Evolutionary conservation across 2,113 vertebrate species (phyloP).

Genomic region (Tetrax tetrax): DNA sequence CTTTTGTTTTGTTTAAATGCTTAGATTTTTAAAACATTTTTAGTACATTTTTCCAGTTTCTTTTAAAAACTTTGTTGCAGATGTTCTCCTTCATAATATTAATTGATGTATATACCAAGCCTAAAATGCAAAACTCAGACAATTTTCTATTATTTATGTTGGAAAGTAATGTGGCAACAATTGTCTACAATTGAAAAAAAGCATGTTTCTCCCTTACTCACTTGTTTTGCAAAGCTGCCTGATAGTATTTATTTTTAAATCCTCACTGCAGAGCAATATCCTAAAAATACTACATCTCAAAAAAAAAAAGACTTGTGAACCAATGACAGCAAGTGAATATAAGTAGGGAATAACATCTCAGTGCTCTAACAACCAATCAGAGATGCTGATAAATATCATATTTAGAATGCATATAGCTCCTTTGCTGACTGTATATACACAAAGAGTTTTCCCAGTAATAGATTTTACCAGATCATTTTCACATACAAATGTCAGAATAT

Average conservation of each 20-base stretch:
- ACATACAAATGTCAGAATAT: not conserved
- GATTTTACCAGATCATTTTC: not conserved
- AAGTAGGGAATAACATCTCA: not conserved
- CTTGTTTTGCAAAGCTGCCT: slow-evolving; percentile 34
- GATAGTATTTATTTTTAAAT: slow-evolving; percentile 42
- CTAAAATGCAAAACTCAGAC: not conserved
- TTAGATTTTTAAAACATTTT: not conserved
- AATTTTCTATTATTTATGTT: slow-evolving; percentile 9
- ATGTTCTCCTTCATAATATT: not conserved
- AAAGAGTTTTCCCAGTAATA: not conserved
- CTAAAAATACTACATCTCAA: slow-evolving; percentile 17
- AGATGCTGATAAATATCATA: slow-evolving; percentile 1
- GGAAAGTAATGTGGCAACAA: not conserved
- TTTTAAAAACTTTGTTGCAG: not conserved
- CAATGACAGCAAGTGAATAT: not conserved
- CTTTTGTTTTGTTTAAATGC: not conserved
- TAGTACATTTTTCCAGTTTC: not conserved
- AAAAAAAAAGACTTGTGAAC: not conserved
- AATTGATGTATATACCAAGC: not conserved
- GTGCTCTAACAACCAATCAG: slow-evolving; percentile 5
- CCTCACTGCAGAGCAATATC: not conserved
- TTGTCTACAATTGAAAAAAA: not conserved
- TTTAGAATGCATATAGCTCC: not conserved
- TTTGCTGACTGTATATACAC: not conserved
- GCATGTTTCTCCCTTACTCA: not conserved